These are phyloP conservation scores for Atractosteus spatula DNA, from an alignment of 2,113 vertebrate species.

Conservation along the genomic window DNA sequence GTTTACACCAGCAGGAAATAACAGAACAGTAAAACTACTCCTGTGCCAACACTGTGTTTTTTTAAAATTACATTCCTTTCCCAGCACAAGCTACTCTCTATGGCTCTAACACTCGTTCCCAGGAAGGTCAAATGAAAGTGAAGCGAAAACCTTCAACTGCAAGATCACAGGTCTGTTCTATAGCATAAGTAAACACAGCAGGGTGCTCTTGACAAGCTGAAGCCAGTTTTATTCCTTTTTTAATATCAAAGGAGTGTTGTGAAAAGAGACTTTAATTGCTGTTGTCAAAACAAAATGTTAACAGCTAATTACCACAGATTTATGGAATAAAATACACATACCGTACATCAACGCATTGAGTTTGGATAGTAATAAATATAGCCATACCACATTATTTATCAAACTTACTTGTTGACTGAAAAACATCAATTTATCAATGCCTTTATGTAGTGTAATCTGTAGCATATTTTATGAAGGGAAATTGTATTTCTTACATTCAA, in stretches of 20 bases:
- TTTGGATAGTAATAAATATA: neutral
- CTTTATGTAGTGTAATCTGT: neutral
- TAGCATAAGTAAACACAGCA: too few species aligned
- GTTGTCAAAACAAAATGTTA: too few species aligned
- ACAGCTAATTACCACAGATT: too few species aligned
- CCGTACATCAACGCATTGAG: neutral
- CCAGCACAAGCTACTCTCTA: constrained; percentile 14
- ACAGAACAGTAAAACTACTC: neutral
- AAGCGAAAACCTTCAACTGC: too few species aligned
- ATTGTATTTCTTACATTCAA: neutral
- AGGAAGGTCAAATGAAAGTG: constrained; percentile 30
- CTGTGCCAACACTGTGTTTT: neutral
- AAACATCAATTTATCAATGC: neutral
- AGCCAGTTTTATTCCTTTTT: too few species aligned
- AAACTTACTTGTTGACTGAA: neutral
- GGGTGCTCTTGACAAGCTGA: too few species aligned
- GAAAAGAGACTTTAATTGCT: too few species aligned
- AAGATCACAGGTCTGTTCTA: too few species aligned
- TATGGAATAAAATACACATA: neutral
- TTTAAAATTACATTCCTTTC: constrained; percentile 3
- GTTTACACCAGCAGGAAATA: too few species aligned
- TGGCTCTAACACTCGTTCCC: constrained; percentile 1
- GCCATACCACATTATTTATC: constrained; percentile 9
- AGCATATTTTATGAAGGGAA: neutral
- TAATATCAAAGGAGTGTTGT: too few species aligned